A percentile compares a stretch with the other conserved stretches of the same genome.
Evolutionary conservation across 2,113 vertebrate genomes (phyloP).

Genomic region (Myotis davidii): DNA sequence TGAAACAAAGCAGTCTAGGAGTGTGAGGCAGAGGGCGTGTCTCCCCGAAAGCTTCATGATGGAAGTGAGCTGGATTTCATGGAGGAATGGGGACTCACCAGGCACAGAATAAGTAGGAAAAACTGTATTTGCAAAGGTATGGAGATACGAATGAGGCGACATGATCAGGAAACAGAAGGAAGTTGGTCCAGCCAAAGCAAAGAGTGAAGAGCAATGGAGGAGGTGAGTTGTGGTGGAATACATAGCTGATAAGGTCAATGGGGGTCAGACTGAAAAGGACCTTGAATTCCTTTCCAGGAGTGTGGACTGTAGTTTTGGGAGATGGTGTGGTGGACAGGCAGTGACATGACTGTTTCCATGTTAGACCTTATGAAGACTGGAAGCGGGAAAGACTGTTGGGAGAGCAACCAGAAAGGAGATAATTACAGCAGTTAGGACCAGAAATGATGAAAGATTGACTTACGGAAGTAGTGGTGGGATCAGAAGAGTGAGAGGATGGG

Average conservation of each 20-base stretch:
- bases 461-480: background rate
- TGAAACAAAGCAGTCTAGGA: background rate
- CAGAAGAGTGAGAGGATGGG: background rate
- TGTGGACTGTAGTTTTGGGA: background rate
- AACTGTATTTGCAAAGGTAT: background rate
- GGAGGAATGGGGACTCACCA: background rate
- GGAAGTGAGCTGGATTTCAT: background rate
- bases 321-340: background rate
- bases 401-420: background rate
- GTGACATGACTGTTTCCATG: background rate
- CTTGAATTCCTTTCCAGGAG: background rate
- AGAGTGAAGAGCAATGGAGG: background rate
- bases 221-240: background rate
- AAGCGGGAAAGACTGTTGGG: background rate
- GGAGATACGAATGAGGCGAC: background rate
- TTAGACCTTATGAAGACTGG: background rate
- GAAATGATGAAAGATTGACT: background rate
- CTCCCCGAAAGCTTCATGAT: background rate
- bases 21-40: background rate
- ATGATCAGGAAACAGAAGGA: background rate
- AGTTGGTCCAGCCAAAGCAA: background rate
- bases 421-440: background rate
- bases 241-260: accelerated
- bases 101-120: background rate
- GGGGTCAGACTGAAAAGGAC: background rate